These are phyloP conservation scores for Micromussa lordhowensis DNA, from an alignment of 92 coral and sea anemone species.

Conservation along the genomic window DNA sequence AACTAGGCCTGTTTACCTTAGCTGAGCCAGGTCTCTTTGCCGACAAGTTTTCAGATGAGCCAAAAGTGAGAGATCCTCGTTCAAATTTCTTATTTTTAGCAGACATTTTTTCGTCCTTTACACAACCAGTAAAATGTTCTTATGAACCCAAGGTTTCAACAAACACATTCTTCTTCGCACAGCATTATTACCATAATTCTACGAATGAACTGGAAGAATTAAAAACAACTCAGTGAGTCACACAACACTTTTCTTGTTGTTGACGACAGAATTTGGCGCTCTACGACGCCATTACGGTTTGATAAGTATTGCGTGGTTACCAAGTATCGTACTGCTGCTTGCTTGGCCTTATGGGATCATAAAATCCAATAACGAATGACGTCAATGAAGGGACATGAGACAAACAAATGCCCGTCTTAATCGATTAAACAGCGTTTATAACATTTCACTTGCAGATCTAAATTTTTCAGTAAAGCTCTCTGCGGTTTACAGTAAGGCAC, in stretches of 20 bases:
- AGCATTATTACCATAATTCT: not conserved
- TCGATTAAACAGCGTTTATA: too few relatives aligned
- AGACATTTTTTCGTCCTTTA: slow-evolving; percentile 11
- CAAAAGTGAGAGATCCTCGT: slow-evolving; percentile 3
- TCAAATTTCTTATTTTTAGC: slow-evolving; percentile 30
- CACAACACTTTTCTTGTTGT: slow-evolving; percentile 32
- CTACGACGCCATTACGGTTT: slow-evolving; percentile 72
- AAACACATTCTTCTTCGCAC: not conserved
- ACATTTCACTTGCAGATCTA: too few relatives aligned
- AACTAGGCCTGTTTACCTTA: slow-evolving; percentile 59
- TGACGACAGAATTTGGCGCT: slow-evolving; percentile 70
- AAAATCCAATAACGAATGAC: not conserved
- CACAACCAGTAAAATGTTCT: not conserved
- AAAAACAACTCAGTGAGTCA: not conserved
- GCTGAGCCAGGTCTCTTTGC: slow-evolving; percentile 55
- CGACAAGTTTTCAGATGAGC: slow-evolving; percentile 26
- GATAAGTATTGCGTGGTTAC: slow-evolving; percentile 53
- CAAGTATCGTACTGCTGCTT: slow-evolving; percentile 14
- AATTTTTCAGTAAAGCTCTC: not conserved
- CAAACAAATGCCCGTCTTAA: not conserved
- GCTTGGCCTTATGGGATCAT: slow-evolving; percentile 16
- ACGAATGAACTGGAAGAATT: not conserved
- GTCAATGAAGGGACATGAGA: not conserved
- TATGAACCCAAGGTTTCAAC: not conserved
- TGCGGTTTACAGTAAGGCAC: not conserved